Evolutionary conservation across 2,797 vertebrate genomes (phyloP), one percentile per base, ranked within the genome.

Genomic region (Phaenicophaeus curvirostris): DNA sequence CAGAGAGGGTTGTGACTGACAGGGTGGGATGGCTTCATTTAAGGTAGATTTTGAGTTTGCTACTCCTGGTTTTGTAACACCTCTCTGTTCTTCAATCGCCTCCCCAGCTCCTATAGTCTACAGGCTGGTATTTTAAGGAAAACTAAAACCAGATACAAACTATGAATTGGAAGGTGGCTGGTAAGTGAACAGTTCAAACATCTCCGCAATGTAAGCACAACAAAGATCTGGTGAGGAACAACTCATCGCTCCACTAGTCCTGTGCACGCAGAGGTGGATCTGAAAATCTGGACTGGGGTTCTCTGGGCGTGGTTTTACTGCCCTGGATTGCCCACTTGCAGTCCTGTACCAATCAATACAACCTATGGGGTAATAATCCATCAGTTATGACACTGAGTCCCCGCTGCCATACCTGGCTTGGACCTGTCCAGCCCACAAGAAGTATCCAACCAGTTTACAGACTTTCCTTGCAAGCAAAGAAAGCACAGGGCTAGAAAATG

Each of bases 381-480:
- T 30, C 69, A 13, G 9, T 51, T 71, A 25, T 30, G 28, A 24
- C 27, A 66, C 17, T 2, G 4, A 82, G 15, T 30, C 35, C 30
- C 61, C 80, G 19, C 19, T 57, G 31, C 9, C 10, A 8, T 18
- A 24, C 3, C 14, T 41, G 46, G 28, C 37, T 65, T 55, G 11
- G 28, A 61, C 21, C 13, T 63, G 20, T 31, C 15, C 31, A 53
- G 24, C 3, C 21, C 13, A 7, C 16, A n/a, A 58, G 33, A 82
- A 65, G 0, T 8, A 87, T 11, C 33, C 41, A 65, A 69, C 1
- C 0, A 3, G 3, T 8, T 54, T 85, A 7, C 4, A 74, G 37
- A 6, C 2, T 72, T 82, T 72, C 5, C 39, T 51, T 67, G 24
- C 17, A 77, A 55, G 11, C 14, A 41, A 51, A 44, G 28, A 18